Evolutionary conservation across 2,888 invertebrate species (phyloP), one percentile per base, ranked within the genome.

Genomic region (Empis stercorea): DNA sequence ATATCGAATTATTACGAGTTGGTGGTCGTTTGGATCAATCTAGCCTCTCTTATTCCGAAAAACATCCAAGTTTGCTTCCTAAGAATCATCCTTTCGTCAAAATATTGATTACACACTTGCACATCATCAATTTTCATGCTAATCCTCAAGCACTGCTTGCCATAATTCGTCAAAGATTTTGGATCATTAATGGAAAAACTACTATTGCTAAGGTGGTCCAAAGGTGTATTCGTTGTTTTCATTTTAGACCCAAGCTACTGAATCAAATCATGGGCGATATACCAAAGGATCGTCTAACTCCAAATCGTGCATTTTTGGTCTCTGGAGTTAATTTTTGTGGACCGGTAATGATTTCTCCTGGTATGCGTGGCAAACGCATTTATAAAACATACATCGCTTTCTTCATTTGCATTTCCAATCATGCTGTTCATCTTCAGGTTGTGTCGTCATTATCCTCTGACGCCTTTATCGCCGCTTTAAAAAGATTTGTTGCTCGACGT

Each of bases 21-120:
- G 20, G 20, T 20, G 20, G 4, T 3, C 20, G 5, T 5, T 20
- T 20, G 4, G 4, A 20, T 5, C 3, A 20, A 4, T 20, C 20
- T 4, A 20, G 5, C 5, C 20, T n/a, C n/a, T n/a, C n/a, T n/a
- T n/a, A n/a, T n/a, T 20, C 5, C 20, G 4, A 20, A 4, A 20
- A 3, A 4, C 20, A 20, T 3, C 20, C 4, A 57, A 53, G 43
- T 53, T 52, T 51, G 54, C 54, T 1, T 60, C 10, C 38, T 60
- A 11, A 56, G 43, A 39, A 38, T n/a, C 16, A 47, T 30, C 23
- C 38, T 1, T 47, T 48, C 30, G 39, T 45, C 3, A 38, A 37
- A 27, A 16, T 20, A 30, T 38, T 45, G 7, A n/a, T 46, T 13
- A 15, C 3, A 30, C 40, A 41, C 20, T 38, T 46, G 14, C 45